Percentiles rank a stretch among this genome's conserved stretches.
Conservation (phyloP, 2,888 invertebrate species). For the Mellilla xanthometata region DNA sequence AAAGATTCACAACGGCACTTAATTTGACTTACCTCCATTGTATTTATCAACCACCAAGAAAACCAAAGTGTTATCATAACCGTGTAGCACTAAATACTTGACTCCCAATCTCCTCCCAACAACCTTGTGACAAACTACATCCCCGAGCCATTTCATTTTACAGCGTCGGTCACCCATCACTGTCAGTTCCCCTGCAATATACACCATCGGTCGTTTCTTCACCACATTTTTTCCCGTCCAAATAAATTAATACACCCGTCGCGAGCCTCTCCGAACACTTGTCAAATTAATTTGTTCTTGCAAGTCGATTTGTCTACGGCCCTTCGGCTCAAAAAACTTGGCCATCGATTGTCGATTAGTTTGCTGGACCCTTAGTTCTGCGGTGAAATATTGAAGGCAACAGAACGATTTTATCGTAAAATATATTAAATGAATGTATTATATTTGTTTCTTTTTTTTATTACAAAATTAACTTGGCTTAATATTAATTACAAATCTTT, state of each 20-base stretch:
- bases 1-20: no score
- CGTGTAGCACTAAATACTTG: no score
- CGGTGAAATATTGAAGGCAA: constrained; percentile 1
- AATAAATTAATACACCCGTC: constrained; percentile 79
- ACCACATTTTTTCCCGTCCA: constrained; percentile 77
- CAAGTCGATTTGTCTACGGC: constrained; percentile 78
- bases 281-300: constrained; percentile 82
- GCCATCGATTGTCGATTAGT: constrained; percentile 75
- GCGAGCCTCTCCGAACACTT: constrained; percentile 63
- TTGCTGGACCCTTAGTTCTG: constrained; percentile 30
- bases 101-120: no score
- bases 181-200: constrained; percentile 37
- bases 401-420: no score
- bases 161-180: constrained; percentile 32
- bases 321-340: constrained; percentile 69
- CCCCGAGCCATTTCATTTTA: constrained; percentile 31
- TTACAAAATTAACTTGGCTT: no score
- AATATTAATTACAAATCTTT: no score
- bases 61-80: no score
- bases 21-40: no score
- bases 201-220: constrained; percentile 32
- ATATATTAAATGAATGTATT: no score
- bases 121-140: constrained; percentile 27
- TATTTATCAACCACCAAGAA: no score
- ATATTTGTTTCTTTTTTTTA: no score